Base-by-base conservation (phyloP, 2,113 vertebrate genomes). In the Cinclus mexicanus region DNA sequence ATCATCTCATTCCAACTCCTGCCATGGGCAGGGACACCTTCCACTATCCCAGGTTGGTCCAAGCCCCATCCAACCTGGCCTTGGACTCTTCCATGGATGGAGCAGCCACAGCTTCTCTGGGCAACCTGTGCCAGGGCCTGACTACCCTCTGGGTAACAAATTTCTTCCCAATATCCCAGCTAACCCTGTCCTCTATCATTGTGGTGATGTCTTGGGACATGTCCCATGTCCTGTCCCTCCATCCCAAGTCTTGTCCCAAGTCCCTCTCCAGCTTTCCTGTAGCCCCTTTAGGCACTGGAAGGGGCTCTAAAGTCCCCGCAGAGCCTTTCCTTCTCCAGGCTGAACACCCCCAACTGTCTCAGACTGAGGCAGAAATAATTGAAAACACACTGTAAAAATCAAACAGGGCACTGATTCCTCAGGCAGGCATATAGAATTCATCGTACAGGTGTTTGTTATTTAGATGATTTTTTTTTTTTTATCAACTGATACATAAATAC, bases 351-450 rank as follows among this genome's bases (percentile, higher is more conserved):
- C 49, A 69, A 14, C 29, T 61, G 14, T 47, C 24, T 56, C 47
- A 69, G 55, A 21, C 21, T 25, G 17, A 61, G 17, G 41, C 55
- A 63, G 56, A 77, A 63, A 77, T 33, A 93, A 96, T 9, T 77
- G 87, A 91, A 91, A 94, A 92, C 75, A 87, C 72, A 92, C 65
- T 46, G 64, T 81, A 86, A 80, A 94, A 95, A 96, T 94, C 83
- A 94, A 95, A 95, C 74, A 82, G 37, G 16, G 52, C 63, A 96
- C 88, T 63, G 95, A 96, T 95, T 95, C 76, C 70, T 77, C 64
- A 61, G 60, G 75, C 55, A 67, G 94, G 60, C 25, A 82, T 0
- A 17, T 28, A 93, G 67, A 88, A 95, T 77, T 83, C 70, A 92
- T 79, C 83, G 91, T 28, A 76, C 7, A 52, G 15, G 56, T 56